phyloP scores from a whole-genome alignment of 2,888 invertebrate genomes.

The Aradus depressus region DNA sequence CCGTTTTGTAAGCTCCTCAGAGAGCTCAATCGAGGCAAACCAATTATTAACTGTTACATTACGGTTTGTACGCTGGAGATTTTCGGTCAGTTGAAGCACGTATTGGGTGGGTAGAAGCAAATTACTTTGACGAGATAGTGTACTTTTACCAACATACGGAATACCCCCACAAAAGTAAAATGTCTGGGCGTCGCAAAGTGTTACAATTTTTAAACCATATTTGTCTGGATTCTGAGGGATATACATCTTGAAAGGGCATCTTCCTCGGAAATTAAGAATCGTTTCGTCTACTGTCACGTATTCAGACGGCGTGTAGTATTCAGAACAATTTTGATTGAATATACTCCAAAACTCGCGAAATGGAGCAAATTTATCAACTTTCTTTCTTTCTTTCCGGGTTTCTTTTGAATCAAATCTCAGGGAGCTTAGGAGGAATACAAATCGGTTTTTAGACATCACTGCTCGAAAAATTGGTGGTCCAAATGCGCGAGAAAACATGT shows the following conservation, averaged over 20 bases:
- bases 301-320: slow-evolving; percentile 16
- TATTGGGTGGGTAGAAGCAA: slow-evolving; percentile 19
- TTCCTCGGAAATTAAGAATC: slow-evolving; percentile 14
- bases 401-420: slow-evolving; percentile 6
- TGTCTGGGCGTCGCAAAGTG: slow-evolving; percentile 17
- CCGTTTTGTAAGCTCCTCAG: slow-evolving; percentile 24
- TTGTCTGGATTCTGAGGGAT: slow-evolving; percentile 17
- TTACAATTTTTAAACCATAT: too few species aligned
- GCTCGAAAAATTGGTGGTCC: slow-evolving; percentile 5
- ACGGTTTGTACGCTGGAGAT: slow-evolving; percentile 22
- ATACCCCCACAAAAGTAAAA: slow-evolving; percentile 18
- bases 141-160: slow-evolving; percentile 23
- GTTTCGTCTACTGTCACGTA: too few species aligned
- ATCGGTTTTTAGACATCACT: not conserved
- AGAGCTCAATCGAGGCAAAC: slow-evolving; percentile 16
- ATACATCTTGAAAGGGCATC: slow-evolving; percentile 18
- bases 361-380: slow-evolving; percentile 17
- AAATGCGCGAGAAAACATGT: slow-evolving; percentile 1
- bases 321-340: slow-evolving; percentile 13
- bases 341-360: slow-evolving; percentile 22
- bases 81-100: slow-evolving; percentile 20
- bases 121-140: slow-evolving; percentile 8
- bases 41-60: slow-evolving; percentile 28
- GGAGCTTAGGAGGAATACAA: not conserved
- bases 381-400: not conserved